Conservation (phyloP, 2,888 invertebrate species). For the Coecobrya sp. region DNA sequence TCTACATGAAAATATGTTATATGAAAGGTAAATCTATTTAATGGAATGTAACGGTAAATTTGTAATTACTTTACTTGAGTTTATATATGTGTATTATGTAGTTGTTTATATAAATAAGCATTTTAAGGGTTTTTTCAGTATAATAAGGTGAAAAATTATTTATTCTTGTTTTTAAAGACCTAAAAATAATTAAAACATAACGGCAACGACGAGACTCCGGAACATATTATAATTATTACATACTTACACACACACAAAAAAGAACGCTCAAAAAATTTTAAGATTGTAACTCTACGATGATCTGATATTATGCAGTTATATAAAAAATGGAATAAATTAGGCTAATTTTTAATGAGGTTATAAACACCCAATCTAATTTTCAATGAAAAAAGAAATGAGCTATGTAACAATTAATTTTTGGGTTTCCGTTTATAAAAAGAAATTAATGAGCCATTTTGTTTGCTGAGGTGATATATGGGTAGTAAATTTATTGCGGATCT, state of each 20-base stretch:
- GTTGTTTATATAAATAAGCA: too few species aligned
- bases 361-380: constrained; percentile 9
- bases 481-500: not conserved
- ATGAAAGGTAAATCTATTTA: not conserved
- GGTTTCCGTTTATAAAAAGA: constrained; percentile 14
- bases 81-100: not conserved
- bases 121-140: not conserved
- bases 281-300: not conserved
- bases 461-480: not conserved
- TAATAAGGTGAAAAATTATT: constrained; percentile 16
- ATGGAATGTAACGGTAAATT: constrained; percentile 39
- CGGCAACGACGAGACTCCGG: constrained; percentile 51
- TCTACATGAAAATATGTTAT: not conserved
- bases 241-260: too few species aligned
- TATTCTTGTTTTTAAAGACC: constrained; percentile 10
- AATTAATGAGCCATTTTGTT: not conserved
- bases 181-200: constrained; percentile 7
- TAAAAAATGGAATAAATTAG: not conserved
- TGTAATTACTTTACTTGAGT: not conserved
- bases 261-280: constrained; percentile 39
- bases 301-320: constrained; percentile 33
- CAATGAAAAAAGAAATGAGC: not conserved
- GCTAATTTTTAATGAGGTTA: not conserved
- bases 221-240: constrained; percentile 23
- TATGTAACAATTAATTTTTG: not conserved